Conservation (phyloP, 2,888 invertebrate genomes). For the Pecten maximus region DNA sequence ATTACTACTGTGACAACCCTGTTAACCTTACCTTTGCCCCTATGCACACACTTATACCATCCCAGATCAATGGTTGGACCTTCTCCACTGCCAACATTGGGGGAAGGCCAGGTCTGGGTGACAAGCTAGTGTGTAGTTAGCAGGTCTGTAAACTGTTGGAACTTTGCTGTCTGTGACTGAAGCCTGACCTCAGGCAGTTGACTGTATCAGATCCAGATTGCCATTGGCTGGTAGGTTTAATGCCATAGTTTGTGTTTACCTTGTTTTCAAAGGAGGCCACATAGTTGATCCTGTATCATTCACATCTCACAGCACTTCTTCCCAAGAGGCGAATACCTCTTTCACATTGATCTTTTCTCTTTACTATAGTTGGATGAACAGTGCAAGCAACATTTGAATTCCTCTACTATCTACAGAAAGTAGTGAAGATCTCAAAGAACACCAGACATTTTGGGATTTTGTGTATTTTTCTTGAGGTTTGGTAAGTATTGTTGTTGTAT, state of each 20-base stretch:
- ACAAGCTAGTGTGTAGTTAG: neutral
- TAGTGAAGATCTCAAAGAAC: neutral
- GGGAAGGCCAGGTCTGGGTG: conserved; percentile 18
- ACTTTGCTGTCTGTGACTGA: neutral
- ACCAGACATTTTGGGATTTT: neutral
- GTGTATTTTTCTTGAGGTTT: neutral
- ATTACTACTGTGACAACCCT: neutral
- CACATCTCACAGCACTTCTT: neutral
- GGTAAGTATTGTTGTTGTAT: conserved; percentile 3
- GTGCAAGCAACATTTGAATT: neutral
- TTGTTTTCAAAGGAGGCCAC: neutral
- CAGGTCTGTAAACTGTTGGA: neutral
- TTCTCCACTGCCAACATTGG: neutral
- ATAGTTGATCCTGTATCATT: neutral
- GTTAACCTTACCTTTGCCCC: neutral
- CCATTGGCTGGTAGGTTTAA: conserved; percentile 21
- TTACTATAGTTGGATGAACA: neutral
- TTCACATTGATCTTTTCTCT: neutral
- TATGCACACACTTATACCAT: neutral
- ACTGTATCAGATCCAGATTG: neutral
- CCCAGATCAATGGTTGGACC: neutral
- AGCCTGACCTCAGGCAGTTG: neutral
- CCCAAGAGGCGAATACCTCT: neutral
- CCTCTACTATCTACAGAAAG: neutral
- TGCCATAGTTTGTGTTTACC: neutral